Evolutionary conservation across 2,888 invertebrate genomes (phyloP).

Genomic region (Autographa gamma): DNA sequence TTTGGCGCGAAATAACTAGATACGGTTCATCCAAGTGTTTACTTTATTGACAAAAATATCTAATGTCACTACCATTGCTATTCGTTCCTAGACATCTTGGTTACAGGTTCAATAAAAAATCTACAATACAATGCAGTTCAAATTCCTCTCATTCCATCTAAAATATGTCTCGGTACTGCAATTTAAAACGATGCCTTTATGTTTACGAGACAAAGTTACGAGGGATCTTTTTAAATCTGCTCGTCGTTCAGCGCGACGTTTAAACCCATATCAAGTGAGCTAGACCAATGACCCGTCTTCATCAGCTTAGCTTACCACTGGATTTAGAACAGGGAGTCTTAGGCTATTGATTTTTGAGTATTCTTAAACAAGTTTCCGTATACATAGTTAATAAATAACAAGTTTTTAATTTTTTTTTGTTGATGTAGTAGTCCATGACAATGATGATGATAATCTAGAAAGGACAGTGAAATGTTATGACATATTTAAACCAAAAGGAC

Average conservation of each 20-base stretch:
- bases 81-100: not conserved
- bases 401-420: too few relatives aligned
- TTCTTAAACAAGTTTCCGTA: too few relatives aligned
- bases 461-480: too few relatives aligned
- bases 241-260: not conserved
- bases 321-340: not conserved
- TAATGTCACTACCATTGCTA: too few relatives aligned
- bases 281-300: not conserved
- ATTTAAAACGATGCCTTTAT: not conserved
- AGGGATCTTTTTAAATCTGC: constrained; percentile 15
- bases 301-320: not conserved
- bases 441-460: too few relatives aligned
- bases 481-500: too few relatives aligned
- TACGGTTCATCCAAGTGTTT: too few relatives aligned
- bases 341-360: too few relatives aligned
- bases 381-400: too few relatives aligned
- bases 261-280: not conserved
- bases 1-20: too few relatives aligned
- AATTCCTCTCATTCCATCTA: not conserved
- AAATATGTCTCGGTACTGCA: not conserved
- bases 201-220: not conserved
- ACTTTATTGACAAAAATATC: too few relatives aligned
- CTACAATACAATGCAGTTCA: not conserved
- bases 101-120: not conserved
- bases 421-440: too few relatives aligned